Evolutionary conservation across 2,113 vertebrate genomes (phyloP), one percentile per base, ranked within the genome.

Genomic region (Muntiacus muntjak): DNA sequence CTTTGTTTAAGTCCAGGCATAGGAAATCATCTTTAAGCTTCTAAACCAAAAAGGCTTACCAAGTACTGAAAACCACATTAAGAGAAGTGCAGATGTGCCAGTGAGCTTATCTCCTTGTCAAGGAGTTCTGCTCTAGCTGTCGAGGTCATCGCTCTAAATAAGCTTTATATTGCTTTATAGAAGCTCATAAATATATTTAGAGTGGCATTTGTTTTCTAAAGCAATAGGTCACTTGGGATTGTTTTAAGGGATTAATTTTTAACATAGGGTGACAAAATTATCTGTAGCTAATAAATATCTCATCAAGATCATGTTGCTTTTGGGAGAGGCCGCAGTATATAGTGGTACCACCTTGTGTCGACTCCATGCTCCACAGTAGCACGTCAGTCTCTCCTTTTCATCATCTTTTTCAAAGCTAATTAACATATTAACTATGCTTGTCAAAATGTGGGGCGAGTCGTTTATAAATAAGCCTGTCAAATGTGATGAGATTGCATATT

Each of bases 401-500:
- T 97, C 97, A 67, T 97, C 97, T 95, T 95, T 84, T 93, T 83
- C 92, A 94, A 93, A 95, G 89, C 96, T 97, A 98, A 98, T 94
- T 97, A 98, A 94, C 58, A 89, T 98, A 98, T 98, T 94, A 98
- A 87, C 94, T 97, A 43, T 96, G 83, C 84, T 96, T 98, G 98
- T 95, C 90, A 91, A 97, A 97, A 92, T 98, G 94, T 1, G 0
- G 88, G 97, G 85, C 10, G 98, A 97, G 97, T 94, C 74, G 36
- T 95, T 98, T 98, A 97, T 98, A 98, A 90, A 26, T 94, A 98
- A 97, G 86, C 79, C 95, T 97, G 92, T 95, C 91, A 98, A 95
- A 96, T 97, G 33, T 98, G 98, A 98, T 55, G 55, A 97, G 98
- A 97, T 91, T 97, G 87, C 98, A 96, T 98, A 98, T 97, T 97